Evolutionary conservation across 2,888 invertebrate genomes (phyloP), one percentile per base, ranked within the genome.

Genomic region (Meghimatium bilineatum): DNA sequence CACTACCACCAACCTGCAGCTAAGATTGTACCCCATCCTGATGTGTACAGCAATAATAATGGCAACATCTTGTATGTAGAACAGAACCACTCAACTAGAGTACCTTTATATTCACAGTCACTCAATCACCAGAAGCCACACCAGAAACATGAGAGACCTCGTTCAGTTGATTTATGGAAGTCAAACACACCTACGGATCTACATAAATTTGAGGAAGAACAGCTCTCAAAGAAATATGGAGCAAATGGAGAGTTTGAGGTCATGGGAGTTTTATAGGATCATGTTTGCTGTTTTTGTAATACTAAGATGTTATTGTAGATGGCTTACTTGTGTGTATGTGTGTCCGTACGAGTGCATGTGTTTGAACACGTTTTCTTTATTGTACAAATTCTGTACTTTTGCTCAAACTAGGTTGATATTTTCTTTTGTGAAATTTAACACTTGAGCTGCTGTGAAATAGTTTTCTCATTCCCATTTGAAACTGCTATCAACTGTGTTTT

Each of bases 191-290:
- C 84, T 23, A 72, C 79, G 34, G 83, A 84, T 36, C 81, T 85
- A 63, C 88, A 89, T 38, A 80, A 87, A 6, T 88, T 86, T 77
- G 87, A 89, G 36, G 85, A 89, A 26, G 88, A 89, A 82, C 88
- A 89, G 66, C 82, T 88, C 0, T 86, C 87, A 20, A 89, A 88
- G 80, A 88, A 90, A 80, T 90, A 90, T 79, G 89, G 89, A 49
- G 26, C 29, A 72, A 72, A 29, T 38, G 72, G 29, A 60, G 91
- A 91, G 76, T 91, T 89, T 87, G 89, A 91, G 87, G 90, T 91
- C 67, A 90, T 91, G 74, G 91, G 91, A 23, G 90, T 63, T 23
- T 63, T 63, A 23, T 63, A 63, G 60, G n/a, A 44, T 6, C 26
- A 63, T 63, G 3, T 63, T 6, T 23, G 8, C n/a, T 63, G 5